These are phyloP conservation scores for Nesoenas mayeri DNA, from an alignment of 2,113 vertebrate genomes.

Conservation along the genomic window DNA sequence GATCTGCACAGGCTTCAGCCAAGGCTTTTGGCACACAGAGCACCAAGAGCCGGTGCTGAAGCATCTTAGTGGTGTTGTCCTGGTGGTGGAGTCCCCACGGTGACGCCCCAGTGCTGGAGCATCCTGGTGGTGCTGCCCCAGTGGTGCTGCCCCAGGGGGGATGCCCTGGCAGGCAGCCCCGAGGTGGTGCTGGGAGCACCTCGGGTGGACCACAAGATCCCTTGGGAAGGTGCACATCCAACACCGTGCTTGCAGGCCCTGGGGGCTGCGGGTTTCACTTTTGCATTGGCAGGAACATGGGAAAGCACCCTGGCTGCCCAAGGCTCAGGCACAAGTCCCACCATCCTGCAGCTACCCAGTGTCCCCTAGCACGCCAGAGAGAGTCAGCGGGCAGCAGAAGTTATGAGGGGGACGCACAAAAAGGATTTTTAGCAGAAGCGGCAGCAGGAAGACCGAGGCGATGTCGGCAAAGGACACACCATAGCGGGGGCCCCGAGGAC, in stretches of 20 bases:
- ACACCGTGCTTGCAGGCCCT: rapidly evolving
- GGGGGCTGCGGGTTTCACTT: no score
- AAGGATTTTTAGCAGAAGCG: rapidly evolving
- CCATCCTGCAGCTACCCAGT: rapidly evolving
- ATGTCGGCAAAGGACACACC: rapidly evolving
- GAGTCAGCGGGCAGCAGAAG: background rate
- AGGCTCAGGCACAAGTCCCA: background rate
- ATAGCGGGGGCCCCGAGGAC: rapidly evolving
- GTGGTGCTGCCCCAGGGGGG: background rate
- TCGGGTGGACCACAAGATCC: background rate
- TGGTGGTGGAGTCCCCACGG: no score
- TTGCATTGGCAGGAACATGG: background rate
- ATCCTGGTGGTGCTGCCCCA: rapidly evolving
- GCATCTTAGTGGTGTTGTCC: background rate
- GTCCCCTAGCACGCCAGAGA: background rate
- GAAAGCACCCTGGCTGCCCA: rapidly evolving
- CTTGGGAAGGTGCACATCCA: background rate
- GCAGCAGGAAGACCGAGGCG: rapidly evolving
- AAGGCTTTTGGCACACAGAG: background rate
- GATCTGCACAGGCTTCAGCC: background rate
- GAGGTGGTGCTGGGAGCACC: background rate
- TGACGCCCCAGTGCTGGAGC: background rate
- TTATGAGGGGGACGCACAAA: background rate
- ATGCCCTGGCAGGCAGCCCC: background rate
- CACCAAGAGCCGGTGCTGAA: background rate